Evolutionary conservation across 2,797 vertebrate genomes (phyloP).

Genomic region (Siniperca scherzeri): DNA sequence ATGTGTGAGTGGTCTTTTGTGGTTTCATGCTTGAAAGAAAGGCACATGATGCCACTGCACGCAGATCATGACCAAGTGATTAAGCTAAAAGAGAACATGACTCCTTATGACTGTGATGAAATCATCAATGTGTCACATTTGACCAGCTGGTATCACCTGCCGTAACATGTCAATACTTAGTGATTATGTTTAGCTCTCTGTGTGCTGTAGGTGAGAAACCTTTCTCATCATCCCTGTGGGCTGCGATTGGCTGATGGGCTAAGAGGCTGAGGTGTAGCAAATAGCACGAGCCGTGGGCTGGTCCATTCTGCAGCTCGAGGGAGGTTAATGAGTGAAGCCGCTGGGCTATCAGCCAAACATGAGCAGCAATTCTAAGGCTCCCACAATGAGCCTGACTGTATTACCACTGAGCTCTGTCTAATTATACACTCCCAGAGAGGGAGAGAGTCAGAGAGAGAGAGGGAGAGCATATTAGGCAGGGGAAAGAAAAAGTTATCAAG

Average conservation of each 20-base stretch:
- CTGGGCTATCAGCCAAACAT: conserved; percentile 86
- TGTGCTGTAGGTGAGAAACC: conserved; percentile 50
- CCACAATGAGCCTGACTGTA: conserved; percentile 88
- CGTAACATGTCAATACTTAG: conserved; percentile 30
- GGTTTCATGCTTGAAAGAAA: conserved; percentile 64
- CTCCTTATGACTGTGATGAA: conserved; percentile 50
- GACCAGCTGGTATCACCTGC: conserved; percentile 55
- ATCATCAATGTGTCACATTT: conserved; percentile 46
- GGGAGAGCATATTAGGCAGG: conserved; percentile 67
- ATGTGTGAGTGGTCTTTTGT: conserved; percentile 58
- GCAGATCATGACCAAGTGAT: conserved; percentile 63
- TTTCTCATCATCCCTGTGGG: conserved; percentile 52
- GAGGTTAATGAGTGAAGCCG: conserved; percentile 89
- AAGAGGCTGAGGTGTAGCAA: conserved; percentile 80
- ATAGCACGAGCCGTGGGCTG: conserved; percentile 75
- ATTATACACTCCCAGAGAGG: conserved; percentile 86
- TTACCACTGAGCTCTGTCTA: conserved; percentile 87
- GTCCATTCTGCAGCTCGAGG: conserved; percentile 83
- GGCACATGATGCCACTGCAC: conserved; percentile 70
- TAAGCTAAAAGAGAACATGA: conserved; percentile 55
- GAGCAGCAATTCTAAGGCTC: conserved; percentile 84
- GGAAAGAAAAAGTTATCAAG: conserved; percentile 74
- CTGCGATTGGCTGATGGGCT: conserved; percentile 64
- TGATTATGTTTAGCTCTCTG: conserved; percentile 47
- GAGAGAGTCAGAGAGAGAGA: conserved; percentile 37